Evolutionary conservation across 2,888 invertebrate genomes (phyloP).

Genomic region (Agonopterix subpropinquella): DNA sequence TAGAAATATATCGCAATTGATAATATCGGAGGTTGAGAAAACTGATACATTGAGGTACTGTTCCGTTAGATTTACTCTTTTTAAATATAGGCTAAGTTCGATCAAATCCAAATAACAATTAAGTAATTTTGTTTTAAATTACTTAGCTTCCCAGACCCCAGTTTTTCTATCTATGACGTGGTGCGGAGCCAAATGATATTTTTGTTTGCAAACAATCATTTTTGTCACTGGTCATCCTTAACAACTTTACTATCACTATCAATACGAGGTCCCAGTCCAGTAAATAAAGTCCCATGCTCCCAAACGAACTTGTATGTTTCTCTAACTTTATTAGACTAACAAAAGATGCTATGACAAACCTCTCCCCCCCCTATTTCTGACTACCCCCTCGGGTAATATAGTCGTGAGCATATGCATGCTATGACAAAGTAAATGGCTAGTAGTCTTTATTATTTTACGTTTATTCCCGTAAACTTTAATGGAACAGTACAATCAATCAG

Average conservation of each 20-base stretch:
- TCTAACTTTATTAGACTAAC: no score
- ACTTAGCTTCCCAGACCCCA: no score
- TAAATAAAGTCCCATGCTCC: no score
- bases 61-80: constrained; percentile 37
- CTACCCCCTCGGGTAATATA: no score
- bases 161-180: no score
- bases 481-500: constrained; percentile 53
- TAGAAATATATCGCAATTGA: constrained; percentile 33
- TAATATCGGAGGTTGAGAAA: constrained; percentile 25
- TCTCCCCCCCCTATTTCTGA: no score
- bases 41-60: constrained; percentile 42
- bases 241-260: background rate
- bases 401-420: no score
- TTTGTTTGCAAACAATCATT: background rate
- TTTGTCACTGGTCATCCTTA: background rate
- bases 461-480: constrained; percentile 24
- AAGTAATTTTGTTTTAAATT: no score
- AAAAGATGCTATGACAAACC: no score
- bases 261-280: background rate
- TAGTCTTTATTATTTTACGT: constrained; percentile 29
- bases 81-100: background rate
- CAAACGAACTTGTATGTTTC: no score
- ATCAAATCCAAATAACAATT: no score
- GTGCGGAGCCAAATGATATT: no score
- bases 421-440: constrained; percentile 10